Evolutionary conservation across 2,888 invertebrate genomes (phyloP).

Genomic region (Ceraclea dissimilis): DNA sequence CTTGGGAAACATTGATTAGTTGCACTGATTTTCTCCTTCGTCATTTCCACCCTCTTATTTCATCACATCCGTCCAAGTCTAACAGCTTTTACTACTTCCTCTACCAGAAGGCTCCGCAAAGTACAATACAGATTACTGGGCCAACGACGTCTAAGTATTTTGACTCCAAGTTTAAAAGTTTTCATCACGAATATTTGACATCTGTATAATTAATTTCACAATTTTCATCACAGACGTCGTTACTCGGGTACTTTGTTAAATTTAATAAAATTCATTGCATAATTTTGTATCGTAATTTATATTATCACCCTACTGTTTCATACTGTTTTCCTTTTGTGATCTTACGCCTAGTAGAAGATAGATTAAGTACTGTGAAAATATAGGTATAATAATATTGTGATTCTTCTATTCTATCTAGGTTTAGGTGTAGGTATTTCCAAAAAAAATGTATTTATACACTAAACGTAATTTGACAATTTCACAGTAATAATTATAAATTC

Average conservation of each 20-base stretch:
- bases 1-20: background rate
- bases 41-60: constrained; percentile 14
- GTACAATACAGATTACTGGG: constrained; percentile 10
- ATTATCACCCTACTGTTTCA: too few species aligned
- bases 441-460: too few species aligned
- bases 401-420: too few species aligned
- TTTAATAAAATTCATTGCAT: background rate
- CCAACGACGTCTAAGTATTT: constrained; percentile 7
- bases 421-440: too few species aligned
- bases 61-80: background rate
- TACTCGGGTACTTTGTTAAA: background rate
- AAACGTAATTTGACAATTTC: too few species aligned
- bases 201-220: constrained; percentile 24
- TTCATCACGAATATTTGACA: constrained; percentile 23
- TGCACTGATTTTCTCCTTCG: background rate
- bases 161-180: constrained; percentile 19
- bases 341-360: too few species aligned
- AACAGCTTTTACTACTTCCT: background rate
- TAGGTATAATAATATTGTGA: too few species aligned
- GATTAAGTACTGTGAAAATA: too few species aligned
- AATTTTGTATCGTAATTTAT: too few species aligned
- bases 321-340: too few species aligned
- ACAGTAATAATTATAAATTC: too few species aligned
- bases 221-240: constrained; percentile 9
- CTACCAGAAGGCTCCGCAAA: background rate